Conservation (phyloP, 2,888 invertebrate species). For the Phortica okadai region DNA sequence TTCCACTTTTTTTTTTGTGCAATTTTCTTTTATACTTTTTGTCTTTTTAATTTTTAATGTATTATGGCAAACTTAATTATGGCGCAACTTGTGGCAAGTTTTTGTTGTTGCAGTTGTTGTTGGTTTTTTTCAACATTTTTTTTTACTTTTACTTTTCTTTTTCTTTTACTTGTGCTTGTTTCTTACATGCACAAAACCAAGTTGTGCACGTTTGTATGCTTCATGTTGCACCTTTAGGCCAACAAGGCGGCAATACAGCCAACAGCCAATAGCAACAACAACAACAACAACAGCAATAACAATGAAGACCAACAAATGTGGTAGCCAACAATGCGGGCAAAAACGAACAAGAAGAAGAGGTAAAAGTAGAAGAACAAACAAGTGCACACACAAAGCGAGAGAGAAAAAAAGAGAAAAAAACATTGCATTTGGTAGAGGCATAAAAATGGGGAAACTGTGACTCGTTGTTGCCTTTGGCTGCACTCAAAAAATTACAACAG, state of each 20-base stretch:
- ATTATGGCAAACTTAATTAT: background rate
- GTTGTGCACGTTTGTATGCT: background rate
- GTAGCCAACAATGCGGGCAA: too few relatives aligned
- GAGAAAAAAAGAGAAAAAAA: too few relatives aligned
- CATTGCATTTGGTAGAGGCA: background rate
- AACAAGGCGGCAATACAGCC: background rate
- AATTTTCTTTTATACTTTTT: background rate
- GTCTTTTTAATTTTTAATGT: background rate
- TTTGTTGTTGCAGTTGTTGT: too few relatives aligned
- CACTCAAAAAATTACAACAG: constrained; percentile 31
- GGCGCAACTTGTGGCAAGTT: background rate
- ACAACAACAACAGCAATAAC: background rate
- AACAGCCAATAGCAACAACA: background rate
- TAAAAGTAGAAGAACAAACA: too few relatives aligned
- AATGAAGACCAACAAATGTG: background rate
- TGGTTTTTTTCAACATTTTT: background rate
- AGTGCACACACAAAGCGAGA: background rate
- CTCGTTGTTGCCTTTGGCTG: constrained; percentile 42
- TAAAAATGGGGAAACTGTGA: constrained; percentile 49
- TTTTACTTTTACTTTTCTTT: background rate
- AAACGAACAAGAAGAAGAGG: too few relatives aligned
- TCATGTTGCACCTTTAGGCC: background rate
- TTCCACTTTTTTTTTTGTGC: background rate
- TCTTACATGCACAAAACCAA: background rate
- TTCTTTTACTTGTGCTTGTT: background rate